Evolutionary conservation across 2,888 invertebrate genomes (phyloP).

Genomic region (Harpalus rubripes): DNA sequence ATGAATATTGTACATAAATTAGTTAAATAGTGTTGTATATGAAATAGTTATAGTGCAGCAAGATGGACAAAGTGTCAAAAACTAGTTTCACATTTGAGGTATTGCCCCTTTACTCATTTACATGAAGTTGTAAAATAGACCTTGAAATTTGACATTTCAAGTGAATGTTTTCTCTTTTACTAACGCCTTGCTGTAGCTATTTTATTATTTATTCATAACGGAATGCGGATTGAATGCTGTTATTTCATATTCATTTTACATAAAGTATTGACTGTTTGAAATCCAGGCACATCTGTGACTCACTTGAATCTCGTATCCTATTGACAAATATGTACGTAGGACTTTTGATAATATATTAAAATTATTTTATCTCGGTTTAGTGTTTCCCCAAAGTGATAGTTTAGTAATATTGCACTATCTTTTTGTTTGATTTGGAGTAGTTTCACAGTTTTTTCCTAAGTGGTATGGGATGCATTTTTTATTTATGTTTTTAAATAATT

Average conservation of each 20-base stretch:
- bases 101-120: constrained; percentile 57
- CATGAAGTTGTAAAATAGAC: constrained; percentile 65
- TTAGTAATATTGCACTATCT: background rate
- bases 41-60: constrained; percentile 61
- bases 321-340: constrained; percentile 58
- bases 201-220: constrained; percentile 63
- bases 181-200: constrained; percentile 46
- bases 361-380: constrained; percentile 62
- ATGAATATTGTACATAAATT: constrained; percentile 62
- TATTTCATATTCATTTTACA: constrained; percentile 50
- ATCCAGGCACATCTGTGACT: constrained; percentile 59
- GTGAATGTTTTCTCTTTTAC: constrained; percentile 63
- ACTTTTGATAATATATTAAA: constrained; percentile 53
- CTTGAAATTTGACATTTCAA: constrained; percentile 67
- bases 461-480: constrained; percentile 47
- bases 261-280: constrained; percentile 56
- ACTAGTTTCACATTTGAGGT: constrained; percentile 58
- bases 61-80: constrained; percentile 60
- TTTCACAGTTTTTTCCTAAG: constrained; percentile 39
- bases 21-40: constrained; percentile 52
- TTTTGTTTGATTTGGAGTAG: constrained; percentile 34
- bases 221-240: constrained; percentile 49
- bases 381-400: constrained; percentile 58
- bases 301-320: constrained; percentile 49
- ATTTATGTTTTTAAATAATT: constrained; percentile 42